phyloP scores from a whole-genome alignment of 2,113 vertebrate species.

The Phrynocephalus versicolor region DNA sequence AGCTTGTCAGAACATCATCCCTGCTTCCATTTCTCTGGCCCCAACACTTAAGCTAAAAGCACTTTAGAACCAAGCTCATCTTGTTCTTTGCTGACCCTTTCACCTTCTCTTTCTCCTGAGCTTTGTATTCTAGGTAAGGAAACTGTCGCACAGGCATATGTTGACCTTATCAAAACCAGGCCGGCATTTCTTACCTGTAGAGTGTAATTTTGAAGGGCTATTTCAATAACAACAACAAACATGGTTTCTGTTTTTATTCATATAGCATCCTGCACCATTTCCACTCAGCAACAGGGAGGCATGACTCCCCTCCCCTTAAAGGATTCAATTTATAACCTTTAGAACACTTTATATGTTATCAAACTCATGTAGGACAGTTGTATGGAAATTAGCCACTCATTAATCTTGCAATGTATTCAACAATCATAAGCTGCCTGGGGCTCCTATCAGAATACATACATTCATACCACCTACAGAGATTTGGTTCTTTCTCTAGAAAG shows the following conservation, averaged over 20 bases:
- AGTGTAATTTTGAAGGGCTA: not conserved
- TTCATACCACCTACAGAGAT: too few relatives aligned
- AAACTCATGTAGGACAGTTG: not conserved
- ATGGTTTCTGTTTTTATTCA: not conserved
- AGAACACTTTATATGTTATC: not conserved
- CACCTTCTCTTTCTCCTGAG: not conserved
- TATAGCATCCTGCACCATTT: not conserved
- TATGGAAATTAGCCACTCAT: not conserved
- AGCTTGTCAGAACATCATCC: conserved; percentile 19
- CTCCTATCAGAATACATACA: not conserved
- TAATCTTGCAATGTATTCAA: not conserved
- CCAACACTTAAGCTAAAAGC: not conserved
- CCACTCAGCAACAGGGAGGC: not conserved
- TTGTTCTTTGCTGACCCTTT: not conserved
- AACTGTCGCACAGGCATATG: not conserved
- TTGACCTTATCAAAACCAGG: not conserved
- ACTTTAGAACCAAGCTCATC: conserved; percentile 6
- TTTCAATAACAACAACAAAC: not conserved
- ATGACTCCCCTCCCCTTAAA: not conserved
- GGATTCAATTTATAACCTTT: not conserved
- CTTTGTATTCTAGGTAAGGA: not conserved
- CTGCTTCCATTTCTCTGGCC: not conserved
- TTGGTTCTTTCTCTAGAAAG: not conserved
- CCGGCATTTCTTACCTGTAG: not conserved
- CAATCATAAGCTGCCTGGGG: not conserved